Base-by-base conservation (phyloP, 2,888 invertebrate species). In the Perdita meconis region DNA sequence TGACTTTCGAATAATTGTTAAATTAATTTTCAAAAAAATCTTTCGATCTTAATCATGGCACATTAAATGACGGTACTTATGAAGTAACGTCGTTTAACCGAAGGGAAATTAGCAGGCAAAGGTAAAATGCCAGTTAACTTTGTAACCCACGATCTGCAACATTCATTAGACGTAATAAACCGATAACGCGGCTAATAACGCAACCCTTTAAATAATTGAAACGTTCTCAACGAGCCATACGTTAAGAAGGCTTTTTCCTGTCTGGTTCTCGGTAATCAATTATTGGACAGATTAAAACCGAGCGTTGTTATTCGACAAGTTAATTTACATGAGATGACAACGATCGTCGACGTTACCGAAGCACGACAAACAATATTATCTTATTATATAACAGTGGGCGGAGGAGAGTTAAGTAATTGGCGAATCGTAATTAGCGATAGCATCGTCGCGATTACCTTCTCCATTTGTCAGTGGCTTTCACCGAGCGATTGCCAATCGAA, bases 271-370 rank as follows among this genome's bases (percentile, higher is more conserved):
- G 50, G 38, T 36, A 51, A 36, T 70, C 40, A 61, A 71, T 63
- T 50, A 56, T 71, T 60, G 61, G 56, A 60, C 38, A 24, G 36
- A 53, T 64, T 57, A 57, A 30, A 30, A 56, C 22, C 73, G n/a
- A 34, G 38, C 67, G 72, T 76, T 78, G 78, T 84, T 84, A 80
- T 78, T 74, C 73, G 73, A 73, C 81, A n/a, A 26, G 68, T 47
- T 76, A 78, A 78, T 74, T 63, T 64, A 19, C 56, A 6, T 36
- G 36, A 24, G 51, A 36, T 22, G 56, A n/a, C 47, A 44, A 40
- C 50, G 63, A 72, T 63, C 61, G 50, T 8, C n/a, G 19, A 26
- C 12, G 30, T 36, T 68, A 56, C 56, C 51, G 44, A 65, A 26
- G 64, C 36, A 61, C 26, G 22, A 50, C 56, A 59, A 44, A 53